These are phyloP conservation scores for Sylvilagus floridanus DNA, from an alignment of 2,797 vertebrate genomes.

Conservation along the genomic window DNA sequence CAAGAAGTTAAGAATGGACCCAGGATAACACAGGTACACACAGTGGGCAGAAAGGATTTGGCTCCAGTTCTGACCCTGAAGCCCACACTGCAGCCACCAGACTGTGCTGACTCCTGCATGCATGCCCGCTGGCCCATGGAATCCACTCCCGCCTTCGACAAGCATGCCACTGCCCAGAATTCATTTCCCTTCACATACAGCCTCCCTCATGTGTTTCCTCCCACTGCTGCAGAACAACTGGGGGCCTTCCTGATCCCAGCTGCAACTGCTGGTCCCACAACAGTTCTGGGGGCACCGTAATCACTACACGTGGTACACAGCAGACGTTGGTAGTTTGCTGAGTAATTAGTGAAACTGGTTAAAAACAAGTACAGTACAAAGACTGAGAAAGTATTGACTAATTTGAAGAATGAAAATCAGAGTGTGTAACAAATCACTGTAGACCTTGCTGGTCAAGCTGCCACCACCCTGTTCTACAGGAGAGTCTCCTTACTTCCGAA, in stretches of 20 bases:
- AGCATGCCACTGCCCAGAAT: too few relatives aligned
- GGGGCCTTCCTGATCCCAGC: not conserved
- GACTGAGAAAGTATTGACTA: not conserved
- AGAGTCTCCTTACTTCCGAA: constrained; percentile 84
- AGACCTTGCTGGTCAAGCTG: too few relatives aligned
- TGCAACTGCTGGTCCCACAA: not conserved
- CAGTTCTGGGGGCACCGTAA: fast-evolving
- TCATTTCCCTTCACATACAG: too few relatives aligned
- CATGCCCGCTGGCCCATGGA: not conserved
- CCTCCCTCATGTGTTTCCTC: not conserved
- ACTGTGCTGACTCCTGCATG: not conserved
- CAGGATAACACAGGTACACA: not conserved
- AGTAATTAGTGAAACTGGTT: not conserved
- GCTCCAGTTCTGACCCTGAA: not conserved
- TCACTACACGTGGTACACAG: not conserved
- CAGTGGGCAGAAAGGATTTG: not conserved
- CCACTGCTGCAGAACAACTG: not conserved
- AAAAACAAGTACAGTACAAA: not conserved
- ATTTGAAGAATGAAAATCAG: not conserved
- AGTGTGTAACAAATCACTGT: not conserved
- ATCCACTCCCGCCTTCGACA: not conserved
- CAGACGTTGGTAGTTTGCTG: not conserved
- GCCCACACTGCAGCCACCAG: too few relatives aligned
- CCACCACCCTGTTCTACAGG: fast-evolving
- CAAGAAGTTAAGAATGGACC: not conserved